These are phyloP conservation scores for Chelonus formosanus DNA, from an alignment of 2,888 invertebrate species.

Conservation along the genomic window DNA sequence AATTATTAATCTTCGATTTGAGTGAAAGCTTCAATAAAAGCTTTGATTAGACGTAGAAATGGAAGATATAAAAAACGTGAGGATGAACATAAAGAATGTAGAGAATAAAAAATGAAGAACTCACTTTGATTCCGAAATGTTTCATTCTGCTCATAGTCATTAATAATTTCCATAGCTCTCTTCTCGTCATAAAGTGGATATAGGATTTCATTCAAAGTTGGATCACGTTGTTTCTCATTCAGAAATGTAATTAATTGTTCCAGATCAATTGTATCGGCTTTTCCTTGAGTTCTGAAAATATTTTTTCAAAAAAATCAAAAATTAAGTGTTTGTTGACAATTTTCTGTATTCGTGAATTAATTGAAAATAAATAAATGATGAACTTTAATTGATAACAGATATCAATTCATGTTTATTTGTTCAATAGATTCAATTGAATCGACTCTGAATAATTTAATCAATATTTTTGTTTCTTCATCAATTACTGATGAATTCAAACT, in stretches of 20 bases:
- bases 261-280: conserved; percentile 85
- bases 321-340: too few species aligned
- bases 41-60: conserved; percentile 4
- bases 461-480: too few species aligned
- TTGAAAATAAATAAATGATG: too few species aligned
- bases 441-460: too few species aligned
- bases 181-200: conserved; percentile 97
- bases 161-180: conserved; percentile 90
- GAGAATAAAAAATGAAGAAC: conserved; percentile 43
- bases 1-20: conserved; percentile 6
- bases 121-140: conserved; percentile 77
- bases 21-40: neutral
- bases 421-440: too few species aligned
- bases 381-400: too few species aligned
- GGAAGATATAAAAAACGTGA: neutral
- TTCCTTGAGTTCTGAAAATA: conserved; percentile 82
- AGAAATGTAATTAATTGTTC: conserved; percentile 91
- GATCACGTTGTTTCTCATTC: conserved; percentile 98
- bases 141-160: conserved; percentile 88
- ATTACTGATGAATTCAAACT: too few species aligned
- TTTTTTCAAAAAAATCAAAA: too few species aligned
- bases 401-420: too few species aligned
- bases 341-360: too few species aligned
- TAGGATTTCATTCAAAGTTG: conserved; percentile 96
- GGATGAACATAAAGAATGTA: neutral